Conservation (phyloP, 1,140 invertebrate species). For the Trichonephila clavata region DNA sequence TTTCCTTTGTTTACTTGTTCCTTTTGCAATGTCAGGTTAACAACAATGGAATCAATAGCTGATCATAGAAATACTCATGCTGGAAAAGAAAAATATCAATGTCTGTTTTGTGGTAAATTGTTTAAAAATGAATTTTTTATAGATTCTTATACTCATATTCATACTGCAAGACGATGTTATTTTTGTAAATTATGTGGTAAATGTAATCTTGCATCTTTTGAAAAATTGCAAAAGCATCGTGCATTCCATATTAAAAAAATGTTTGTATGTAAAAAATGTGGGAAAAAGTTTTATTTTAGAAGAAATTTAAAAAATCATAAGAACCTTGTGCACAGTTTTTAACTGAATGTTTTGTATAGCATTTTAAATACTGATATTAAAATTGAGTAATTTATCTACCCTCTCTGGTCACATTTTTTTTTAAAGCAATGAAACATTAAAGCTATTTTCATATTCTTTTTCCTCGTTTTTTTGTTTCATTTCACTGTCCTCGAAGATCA, state of each 20-base stretch:
- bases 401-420: no score
- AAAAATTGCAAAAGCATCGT: not conserved
- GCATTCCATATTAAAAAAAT: not conserved
- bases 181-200: not conserved
- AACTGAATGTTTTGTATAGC: not conserved
- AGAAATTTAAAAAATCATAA: not conserved
- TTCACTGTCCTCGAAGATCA: no score
- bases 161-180: not conserved
- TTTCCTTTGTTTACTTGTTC: constrained; percentile 4
- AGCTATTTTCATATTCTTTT: no score
- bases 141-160: not conserved
- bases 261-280: not conserved
- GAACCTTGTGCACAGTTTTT: not conserved
- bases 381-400: no score
- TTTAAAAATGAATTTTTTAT: not conserved
- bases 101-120: constrained; percentile 22
- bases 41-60: not conserved
- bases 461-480: no score
- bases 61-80: not conserved
- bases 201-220: not conserved
- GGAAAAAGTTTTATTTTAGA: constrained; percentile 18
- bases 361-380: no score
- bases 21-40: not conserved
- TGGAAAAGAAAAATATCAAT: constrained; percentile 14
- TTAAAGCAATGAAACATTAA: no score